Base-by-base conservation (phyloP, 2,888 invertebrate species). In the Hedychridium roseum region DNA sequence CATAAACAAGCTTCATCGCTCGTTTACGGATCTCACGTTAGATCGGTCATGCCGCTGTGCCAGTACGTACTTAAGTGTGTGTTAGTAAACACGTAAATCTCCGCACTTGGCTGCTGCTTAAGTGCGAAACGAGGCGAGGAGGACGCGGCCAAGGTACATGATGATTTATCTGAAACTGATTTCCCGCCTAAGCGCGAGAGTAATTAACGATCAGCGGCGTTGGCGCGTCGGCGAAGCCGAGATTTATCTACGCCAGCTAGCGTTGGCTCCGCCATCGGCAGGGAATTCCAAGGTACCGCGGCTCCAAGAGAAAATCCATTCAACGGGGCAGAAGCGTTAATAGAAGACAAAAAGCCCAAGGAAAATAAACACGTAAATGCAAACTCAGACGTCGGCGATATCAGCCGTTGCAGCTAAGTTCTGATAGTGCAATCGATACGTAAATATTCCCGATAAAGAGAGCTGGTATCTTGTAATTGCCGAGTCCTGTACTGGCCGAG, bases 401-500 rank as follows among this genome's bases (percentile, higher is more conserved):
- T n/a, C n/a, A n/a, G n/a, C n/a, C n/a, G n/a, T n/a, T n/a, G n/a
- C n/a, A n/a, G n/a, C n/a, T n/a, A n/a, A n/a, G n/a, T n/a, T n/a
- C n/a, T 57, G 62, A 64, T 60, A 61, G 54, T 60, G 64, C 54
- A 59, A 64, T 64, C 65, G 56, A 62, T 65, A 56, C 62, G 59
- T 65, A 59, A 64, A 65, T 65, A 64, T 47, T 50, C 9, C 9
- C 63, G 63, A 65, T 65, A 65, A 62, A 26, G 36, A 43, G 34
- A 17, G 23, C 40, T 52, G 50, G 50, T 43, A 40, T 61, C 68
- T 68, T 71, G 65, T 68, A 70, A 70, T 70, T 68, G 71, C 68
- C 55, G 51, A 68, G 59, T 65, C 66, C 57, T 71, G 68, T 62
- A 49, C 54, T 52, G 32, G 37, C 50, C 50, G 41, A 30, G 40